phyloP scores from a whole-genome alignment of 2,797 vertebrate genomes.

The Danio choprae region DNA sequence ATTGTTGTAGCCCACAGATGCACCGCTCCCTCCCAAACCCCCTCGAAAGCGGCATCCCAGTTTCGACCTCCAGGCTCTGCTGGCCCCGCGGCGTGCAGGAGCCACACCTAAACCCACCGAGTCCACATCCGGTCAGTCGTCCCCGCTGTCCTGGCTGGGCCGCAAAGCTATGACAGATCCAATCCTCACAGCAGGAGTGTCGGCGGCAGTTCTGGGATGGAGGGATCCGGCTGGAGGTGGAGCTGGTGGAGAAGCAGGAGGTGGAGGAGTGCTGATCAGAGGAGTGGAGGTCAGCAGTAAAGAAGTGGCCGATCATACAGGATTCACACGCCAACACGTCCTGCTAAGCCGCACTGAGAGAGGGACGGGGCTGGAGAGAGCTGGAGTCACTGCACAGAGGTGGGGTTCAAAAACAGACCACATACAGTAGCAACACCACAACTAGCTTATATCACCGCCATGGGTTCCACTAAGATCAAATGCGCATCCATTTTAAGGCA shows the following conservation, averaged over 20 bases:
- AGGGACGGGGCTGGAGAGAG: constrained; percentile 74
- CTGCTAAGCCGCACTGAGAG: constrained; percentile 84
- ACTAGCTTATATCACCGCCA: too few species aligned
- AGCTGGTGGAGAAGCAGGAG: constrained; percentile 61
- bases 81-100: constrained; percentile 74
- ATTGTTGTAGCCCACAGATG: constrained; percentile 69
- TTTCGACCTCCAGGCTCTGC: constrained; percentile 82
- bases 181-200: constrained; percentile 76
- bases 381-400: constrained; percentile 76
- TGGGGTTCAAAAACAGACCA: too few species aligned
- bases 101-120: constrained; percentile 55
- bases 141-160: constrained; percentile 81
- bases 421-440: too few species aligned
- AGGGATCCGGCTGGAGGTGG: constrained; percentile 33
- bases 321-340: constrained; percentile 88
- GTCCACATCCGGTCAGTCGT: constrained; percentile 61
- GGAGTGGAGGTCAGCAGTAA: constrained; percentile 94
- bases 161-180: constrained; percentile 77
- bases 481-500: too few species aligned
- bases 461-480: too few species aligned
- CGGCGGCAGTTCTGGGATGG: constrained; percentile 78
- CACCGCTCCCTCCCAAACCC: constrained; percentile 74
- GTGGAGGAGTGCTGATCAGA: constrained; percentile 82
- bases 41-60: constrained; percentile 81
- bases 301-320: constrained; percentile 89